Base-by-base conservation (phyloP, 1,140 invertebrate genomes). In the Uloborus diversus region DNA sequence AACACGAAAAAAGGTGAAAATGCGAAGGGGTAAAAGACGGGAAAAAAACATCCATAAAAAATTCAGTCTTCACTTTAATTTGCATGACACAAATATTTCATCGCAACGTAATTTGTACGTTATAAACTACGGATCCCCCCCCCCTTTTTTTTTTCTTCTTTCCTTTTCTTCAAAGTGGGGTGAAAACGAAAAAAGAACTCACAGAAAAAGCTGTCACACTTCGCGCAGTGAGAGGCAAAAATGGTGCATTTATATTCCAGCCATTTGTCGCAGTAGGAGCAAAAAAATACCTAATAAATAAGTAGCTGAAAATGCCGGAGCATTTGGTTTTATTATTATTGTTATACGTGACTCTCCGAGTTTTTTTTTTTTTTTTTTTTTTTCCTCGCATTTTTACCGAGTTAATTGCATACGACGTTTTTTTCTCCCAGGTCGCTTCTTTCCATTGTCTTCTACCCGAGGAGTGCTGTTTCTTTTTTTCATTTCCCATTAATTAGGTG, bases 81-180 rank as follows among this genome's bases (percentile, higher is more conserved):
- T 78, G 73, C 30, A 30, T 65, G 61, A 65, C 73, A 78, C 73
- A 64, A 78, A 51, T 65, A 78, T 78, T 78, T 78, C 61, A 78
- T 78, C 73, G 49, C 32, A 56, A 51, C 20, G 57, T 78, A 78
- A 78, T 78, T 78, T 78, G 73, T 78, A 66, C 42, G 30, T 78
- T 78, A 78, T 73, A 73, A 73, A 73, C 69, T 37, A 23, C 27
- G 20, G n/a, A n/a, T n/a, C n/a, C n/a, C n/a, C n/a, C 51, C 47
- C 35, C 25, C 37, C 23, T 23, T 73, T 71, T 70, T 49, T 65
- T 78, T 49, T 28, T 73, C 25, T 30, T 49, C 27, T 23, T 68
- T 68, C 53, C 25, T 68, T 13, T 68, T 32, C 33, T 14, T 27
- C 20, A 37, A 78, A 51, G 20, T 33, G 47, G 33, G 2, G n/a